Evolutionary conservation across 2,888 invertebrate genomes (phyloP).

Genomic region (Cerastis leucographa): DNA sequence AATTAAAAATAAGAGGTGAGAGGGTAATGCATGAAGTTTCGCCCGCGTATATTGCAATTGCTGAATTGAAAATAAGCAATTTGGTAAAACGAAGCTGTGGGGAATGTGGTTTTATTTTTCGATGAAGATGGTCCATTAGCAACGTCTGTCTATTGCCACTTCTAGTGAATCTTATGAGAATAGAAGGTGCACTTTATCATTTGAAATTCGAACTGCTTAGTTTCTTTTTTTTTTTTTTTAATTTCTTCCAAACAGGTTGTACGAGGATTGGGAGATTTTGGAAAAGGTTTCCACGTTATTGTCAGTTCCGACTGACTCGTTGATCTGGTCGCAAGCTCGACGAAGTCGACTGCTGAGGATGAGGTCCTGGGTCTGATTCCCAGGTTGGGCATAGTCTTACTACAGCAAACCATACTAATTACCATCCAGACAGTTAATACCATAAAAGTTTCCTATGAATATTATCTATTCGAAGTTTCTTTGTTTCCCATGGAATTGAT

Average conservation of each 20-base stretch:
- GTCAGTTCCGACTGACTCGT: not conserved
- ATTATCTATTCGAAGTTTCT: slow-evolving; percentile 30
- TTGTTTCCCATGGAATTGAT: slow-evolving; percentile 62
- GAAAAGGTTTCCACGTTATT: not conserved
- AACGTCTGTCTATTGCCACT: not conserved
- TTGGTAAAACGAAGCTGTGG: slow-evolving; percentile 30
- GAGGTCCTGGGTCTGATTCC: too few relatives aligned
- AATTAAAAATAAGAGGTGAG: slow-evolving; percentile 60
- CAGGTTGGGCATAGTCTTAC: too few relatives aligned
- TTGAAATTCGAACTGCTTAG: not conserved
- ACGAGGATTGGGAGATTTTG: not conserved
- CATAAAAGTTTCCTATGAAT: slow-evolving; percentile 29
- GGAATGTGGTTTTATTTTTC: slow-evolving; percentile 14
- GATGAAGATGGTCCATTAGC: not conserved
- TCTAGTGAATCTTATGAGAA: not conserved
- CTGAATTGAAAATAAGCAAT: slow-evolving; percentile 43
- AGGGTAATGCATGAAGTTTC: slow-evolving; percentile 31
- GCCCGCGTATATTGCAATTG: slow-evolving; percentile 28
- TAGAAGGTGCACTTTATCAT: not conserved
- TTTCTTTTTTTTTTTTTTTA: not conserved
- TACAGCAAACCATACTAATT: slow-evolving; percentile 44
- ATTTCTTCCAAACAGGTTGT: not conserved
- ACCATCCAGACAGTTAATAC: slow-evolving; percentile 42
- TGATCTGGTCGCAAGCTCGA: too few relatives aligned
- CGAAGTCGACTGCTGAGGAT: too few relatives aligned